Evolutionary conservation across 2,888 invertebrate species (phyloP).

Genomic region (Plagodis dolabraria): DNA sequence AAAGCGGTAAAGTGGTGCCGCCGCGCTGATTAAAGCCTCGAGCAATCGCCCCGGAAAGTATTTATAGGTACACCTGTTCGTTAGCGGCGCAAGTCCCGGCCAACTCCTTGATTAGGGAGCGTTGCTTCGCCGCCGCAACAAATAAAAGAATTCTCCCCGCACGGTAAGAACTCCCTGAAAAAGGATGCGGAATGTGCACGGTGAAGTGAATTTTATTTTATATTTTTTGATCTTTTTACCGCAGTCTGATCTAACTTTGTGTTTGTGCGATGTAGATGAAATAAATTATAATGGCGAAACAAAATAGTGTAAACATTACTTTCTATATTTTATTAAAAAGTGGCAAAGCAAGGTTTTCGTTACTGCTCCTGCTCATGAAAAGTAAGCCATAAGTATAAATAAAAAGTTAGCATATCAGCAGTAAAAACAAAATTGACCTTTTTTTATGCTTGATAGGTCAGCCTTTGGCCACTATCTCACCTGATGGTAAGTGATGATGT

Average conservation of each 20-base stretch:
- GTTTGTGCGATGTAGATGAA: background rate
- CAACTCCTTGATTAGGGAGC: slow-evolving; percentile 84
- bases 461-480: no score
- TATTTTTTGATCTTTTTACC: slow-evolving; percentile 22
- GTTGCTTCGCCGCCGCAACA: slow-evolving; percentile 76
- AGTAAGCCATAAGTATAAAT: no score
- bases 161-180: slow-evolving; percentile 65
- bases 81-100: slow-evolving; percentile 79
- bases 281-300: no score
- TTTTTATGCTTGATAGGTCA: no score
- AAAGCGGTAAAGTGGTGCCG: slow-evolving; percentile 82
- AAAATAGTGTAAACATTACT: no score
- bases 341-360: no score
- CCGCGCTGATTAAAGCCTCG: slow-evolving; percentile 83
- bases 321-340: no score
- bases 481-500: no score
- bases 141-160: slow-evolving; percentile 75
- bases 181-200: slow-evolving; percentile 43
- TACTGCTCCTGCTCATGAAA: no score
- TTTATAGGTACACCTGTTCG: slow-evolving; percentile 85
- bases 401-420: no score
- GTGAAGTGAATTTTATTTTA: slow-evolving; percentile 30
- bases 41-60: slow-evolving; percentile 83
- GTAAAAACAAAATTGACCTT: no score
- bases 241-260: slow-evolving; percentile 16